Percentiles rank a stretch among this genome's conserved stretches.
phyloP scores from a whole-genome alignment of 2,113 vertebrate genomes.

The Acanthisitta chloris region DNA sequence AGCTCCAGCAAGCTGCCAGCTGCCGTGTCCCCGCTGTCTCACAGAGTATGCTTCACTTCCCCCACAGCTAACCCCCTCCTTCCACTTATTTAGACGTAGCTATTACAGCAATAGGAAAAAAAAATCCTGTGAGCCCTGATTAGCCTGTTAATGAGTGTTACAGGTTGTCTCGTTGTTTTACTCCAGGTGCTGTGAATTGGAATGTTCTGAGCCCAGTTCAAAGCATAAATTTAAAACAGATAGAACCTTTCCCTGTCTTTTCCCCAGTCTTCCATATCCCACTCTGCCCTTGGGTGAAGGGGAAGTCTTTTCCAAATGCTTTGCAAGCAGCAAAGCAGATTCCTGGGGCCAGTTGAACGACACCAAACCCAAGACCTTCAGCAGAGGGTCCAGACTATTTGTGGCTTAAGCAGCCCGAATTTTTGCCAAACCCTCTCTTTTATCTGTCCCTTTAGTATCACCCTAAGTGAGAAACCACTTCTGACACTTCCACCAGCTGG shows the following conservation, averaged over 20 bases:
- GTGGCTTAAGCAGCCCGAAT: not conserved
- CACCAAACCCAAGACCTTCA: not conserved
- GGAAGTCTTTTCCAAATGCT: not conserved
- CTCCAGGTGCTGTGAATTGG: not conserved
- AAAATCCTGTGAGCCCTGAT: not conserved
- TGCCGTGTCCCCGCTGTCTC: not conserved
- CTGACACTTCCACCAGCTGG: not conserved
- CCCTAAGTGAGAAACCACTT: not conserved
- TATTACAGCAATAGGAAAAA: not conserved
- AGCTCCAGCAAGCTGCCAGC: not conserved
- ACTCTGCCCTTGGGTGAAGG: not conserved
- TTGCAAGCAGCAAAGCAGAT: not conserved
- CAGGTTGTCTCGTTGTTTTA: not conserved
- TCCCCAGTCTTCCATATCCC: rapidly evolving
- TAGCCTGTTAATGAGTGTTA: not conserved
- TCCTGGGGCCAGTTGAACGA: not conserved
- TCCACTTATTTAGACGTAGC: not conserved
- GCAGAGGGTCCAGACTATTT: not conserved
- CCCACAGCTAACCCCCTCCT: not conserved
- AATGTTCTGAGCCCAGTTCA: not conserved
- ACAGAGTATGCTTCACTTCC: not conserved
- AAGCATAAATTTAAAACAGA: not conserved
- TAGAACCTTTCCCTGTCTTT: not conserved
- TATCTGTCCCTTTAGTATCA: rapidly evolving
- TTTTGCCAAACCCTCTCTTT: not conserved